Evolutionary conservation across 1,140 invertebrate species (phyloP), one percentile per base, ranked within the genome.

Genomic region (Yoshiicerus persimilis): DNA sequence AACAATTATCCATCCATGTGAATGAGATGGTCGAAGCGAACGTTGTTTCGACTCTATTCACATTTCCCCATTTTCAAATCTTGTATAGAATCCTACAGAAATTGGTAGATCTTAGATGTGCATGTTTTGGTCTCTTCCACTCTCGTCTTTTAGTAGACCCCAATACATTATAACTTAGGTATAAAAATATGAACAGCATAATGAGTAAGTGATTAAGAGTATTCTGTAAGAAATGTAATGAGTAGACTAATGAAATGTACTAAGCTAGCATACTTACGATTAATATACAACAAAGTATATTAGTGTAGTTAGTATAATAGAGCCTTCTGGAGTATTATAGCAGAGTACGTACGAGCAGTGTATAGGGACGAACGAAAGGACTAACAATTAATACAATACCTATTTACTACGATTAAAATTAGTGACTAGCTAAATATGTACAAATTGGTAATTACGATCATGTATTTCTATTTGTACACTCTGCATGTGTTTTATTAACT

Each of bases 1-100:
- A 89, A 88, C 86, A 87, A 66, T 27, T 89, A 56, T 89, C 88
- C 88, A 89, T 89, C 88, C 88, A 89, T 87, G 85, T 89, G 88
- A 89, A 89, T 87, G 34, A 38, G 56, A 75, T 85, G 41, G 56
- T 41, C 25, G 36, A 56, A 70, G n/a, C 27, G 30, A 27, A 6
- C 25, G 39, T 0, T 27, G 36, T 86, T 80, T 41, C 75, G 34
- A 80, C 86, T 77, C 30, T 80, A 41, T 70, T 41, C 66, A 41
- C 66, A 87, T 87, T 87, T 70, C 64, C 86, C 75, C n/a, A 16
- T 80, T 34, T 84, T 34, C n/a, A 84, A 84, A 84, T 34, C 23
- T 84, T 84, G 20, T 41, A 86, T 47, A 41, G 23, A 66, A 70
- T 86, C n/a, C 8, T 30, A 32, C 38, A 27, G 66, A 64, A 4